Percentiles rank a stretch among this genome's conserved stretches.
Conservation (phyloP, 2,113 vertebrate species). For the Hemicordylus capensis region DNA sequence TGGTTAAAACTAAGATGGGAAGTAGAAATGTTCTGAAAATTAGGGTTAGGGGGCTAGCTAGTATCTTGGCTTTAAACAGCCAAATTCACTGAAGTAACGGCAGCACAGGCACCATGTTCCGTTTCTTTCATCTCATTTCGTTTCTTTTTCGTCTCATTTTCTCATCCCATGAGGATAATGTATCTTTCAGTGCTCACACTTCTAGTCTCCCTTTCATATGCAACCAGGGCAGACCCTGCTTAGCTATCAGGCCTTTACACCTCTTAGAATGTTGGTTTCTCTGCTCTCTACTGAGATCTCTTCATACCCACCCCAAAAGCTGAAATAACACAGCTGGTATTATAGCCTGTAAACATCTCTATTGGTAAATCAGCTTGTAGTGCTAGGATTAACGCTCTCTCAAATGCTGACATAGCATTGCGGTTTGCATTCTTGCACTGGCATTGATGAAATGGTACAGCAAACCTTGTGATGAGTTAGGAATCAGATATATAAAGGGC, state of each 20-base stretch:
- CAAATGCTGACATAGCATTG: neutral
- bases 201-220: no score
- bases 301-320: neutral
- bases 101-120: neutral
- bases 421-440: neutral
- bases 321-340: neutral
- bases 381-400: neutral
- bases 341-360: neutral
- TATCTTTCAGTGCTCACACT: no score
- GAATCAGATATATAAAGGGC: neutral
- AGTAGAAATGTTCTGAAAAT: neutral
- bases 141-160: neutral
- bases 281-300: neutral
- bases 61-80: neutral
- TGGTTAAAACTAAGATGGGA: conserved; percentile 14
- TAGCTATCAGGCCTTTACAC: no score
- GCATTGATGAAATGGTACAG: neutral
- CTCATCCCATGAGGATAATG: no score
- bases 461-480: neutral
- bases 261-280: neutral
- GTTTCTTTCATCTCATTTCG: neutral
- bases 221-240: no score
- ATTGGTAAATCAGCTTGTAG: neutral
- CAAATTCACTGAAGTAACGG: neutral
- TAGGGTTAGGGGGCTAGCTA: neutral